These are phyloP conservation scores for Limnephilus rhombicus DNA, from an alignment of 2,888 invertebrate species.

Conservation along the genomic window DNA sequence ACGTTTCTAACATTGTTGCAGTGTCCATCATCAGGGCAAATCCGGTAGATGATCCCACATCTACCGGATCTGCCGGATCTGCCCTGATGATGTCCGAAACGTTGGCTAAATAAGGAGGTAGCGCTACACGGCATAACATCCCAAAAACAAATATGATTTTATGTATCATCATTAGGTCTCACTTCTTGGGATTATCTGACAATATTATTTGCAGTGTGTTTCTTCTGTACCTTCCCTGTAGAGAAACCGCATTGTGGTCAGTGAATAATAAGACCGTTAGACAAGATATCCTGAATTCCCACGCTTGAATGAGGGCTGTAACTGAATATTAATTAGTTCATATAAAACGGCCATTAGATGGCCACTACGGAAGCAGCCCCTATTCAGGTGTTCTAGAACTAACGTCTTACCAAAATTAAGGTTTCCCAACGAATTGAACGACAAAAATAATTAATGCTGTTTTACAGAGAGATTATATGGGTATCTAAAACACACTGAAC, in stretches of 20 bases:
- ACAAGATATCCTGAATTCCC: constrained; percentile 2
- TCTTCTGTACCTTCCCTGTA: neutral
- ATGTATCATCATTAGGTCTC: too few species aligned
- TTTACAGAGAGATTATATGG: constrained; percentile 20
- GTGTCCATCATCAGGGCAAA: too few species aligned
- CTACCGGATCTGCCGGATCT: too few species aligned
- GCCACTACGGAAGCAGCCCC: constrained; percentile 36
- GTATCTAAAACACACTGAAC: neutral
- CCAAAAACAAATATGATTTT: too few species aligned
- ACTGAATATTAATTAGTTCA: constrained; percentile 27
- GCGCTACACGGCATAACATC: too few species aligned
- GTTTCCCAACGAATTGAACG: neutral
- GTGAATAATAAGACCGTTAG: constrained; percentile 9
- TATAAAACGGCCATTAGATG: neutral
- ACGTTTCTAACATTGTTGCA: too few species aligned
- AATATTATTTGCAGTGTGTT: neutral
- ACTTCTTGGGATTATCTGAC: too few species aligned
- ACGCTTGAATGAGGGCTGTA: constrained; percentile 4
- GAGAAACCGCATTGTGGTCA: neutral
- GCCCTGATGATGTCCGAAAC: too few species aligned
- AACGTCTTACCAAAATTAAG: neutral
- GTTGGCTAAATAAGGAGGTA: too few species aligned
- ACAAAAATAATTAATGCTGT: neutral
- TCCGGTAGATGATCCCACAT: too few species aligned
- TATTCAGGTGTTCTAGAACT: constrained; percentile 54